phyloP scores from a whole-genome alignment of 2,888 invertebrate genomes.

The Lepidochrysops patricia region DNA sequence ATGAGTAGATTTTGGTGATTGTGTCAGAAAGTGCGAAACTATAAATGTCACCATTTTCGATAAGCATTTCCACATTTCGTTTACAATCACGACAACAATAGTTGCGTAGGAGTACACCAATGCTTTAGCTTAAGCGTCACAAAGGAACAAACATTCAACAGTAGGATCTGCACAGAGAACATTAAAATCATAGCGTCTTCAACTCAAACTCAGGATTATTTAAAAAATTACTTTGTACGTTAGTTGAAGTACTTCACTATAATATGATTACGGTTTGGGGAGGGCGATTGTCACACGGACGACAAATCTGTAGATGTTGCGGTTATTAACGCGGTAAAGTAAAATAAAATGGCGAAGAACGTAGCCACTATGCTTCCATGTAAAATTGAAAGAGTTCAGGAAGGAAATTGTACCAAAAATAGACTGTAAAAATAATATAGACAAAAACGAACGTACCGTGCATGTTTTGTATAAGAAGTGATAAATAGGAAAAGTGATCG shows the following conservation, averaged over 20 bases:
- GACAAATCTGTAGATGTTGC: constrained; percentile 29
- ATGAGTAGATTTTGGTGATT: constrained; percentile 30
- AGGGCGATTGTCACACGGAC: constrained; percentile 67
- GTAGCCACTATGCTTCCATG: constrained; percentile 55
- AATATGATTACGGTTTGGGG: constrained; percentile 52
- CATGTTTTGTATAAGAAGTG: constrained; percentile 47
- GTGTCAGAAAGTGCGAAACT: constrained; percentile 31
- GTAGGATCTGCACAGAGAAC: constrained; percentile 26
- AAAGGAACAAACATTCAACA: constrained; percentile 43
- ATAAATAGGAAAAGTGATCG: constrained; percentile 41
- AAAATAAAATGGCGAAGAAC: constrained; percentile 7
- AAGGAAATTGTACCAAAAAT: constrained; percentile 40
- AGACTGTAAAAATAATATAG: constrained; percentile 36
- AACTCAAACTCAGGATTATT: constrained; percentile 22
- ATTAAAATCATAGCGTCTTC: constrained; percentile 25
- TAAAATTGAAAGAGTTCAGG: constrained; percentile 55
- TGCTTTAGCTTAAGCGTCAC: constrained; percentile 55
- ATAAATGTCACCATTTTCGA: constrained; percentile 55
- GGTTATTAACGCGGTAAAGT: not conserved
- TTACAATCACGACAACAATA: constrained; percentile 55
- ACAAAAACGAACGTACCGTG: constrained; percentile 41
- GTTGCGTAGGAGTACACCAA: constrained; percentile 37
- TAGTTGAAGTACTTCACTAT: constrained; percentile 43
- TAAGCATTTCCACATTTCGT: constrained; percentile 40
- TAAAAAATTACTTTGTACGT: constrained; percentile 20